Evolutionary conservation across 2,113 vertebrate species (phyloP).

Genomic region (Pelecanus crispus): DNA sequence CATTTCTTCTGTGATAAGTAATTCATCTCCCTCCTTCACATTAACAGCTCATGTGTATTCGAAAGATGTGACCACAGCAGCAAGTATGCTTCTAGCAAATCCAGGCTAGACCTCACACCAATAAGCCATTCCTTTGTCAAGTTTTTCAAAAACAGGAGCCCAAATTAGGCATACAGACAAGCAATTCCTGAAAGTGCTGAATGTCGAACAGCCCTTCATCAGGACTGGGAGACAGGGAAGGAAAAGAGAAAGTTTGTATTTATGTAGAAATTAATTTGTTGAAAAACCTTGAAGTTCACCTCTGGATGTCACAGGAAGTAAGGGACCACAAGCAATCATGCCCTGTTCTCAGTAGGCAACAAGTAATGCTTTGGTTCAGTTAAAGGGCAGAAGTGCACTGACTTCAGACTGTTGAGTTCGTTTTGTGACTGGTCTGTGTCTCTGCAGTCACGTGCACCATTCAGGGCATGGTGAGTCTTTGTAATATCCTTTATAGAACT

Average conservation of each 20-base stretch:
- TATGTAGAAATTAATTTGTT: background rate
- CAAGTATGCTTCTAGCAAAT: background rate
- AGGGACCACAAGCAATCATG: background rate
- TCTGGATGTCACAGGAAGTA: background rate
- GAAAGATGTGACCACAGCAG: background rate
- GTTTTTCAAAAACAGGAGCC: background rate
- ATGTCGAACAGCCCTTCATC: background rate
- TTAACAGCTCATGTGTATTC: background rate
- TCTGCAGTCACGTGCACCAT: background rate
- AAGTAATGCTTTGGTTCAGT: background rate
- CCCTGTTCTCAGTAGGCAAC: background rate
- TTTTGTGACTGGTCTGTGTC: background rate
- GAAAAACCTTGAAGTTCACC: background rate
- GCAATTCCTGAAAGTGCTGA: background rate
- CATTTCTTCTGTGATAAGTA: slow-evolving; percentile 36
- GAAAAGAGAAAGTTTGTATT: background rate
- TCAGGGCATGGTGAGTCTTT: background rate
- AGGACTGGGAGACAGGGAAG: background rate
- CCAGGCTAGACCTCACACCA: background rate
- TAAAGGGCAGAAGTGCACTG: background rate
- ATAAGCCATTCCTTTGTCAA: background rate
- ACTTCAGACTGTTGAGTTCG: background rate
- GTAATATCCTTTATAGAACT: background rate
- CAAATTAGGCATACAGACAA: background rate
- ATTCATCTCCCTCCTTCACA: background rate